Evolutionary conservation across 2,797 vertebrate species (phyloP), one percentile per base, ranked within the genome.

Genomic region (Esox lucius): DNA sequence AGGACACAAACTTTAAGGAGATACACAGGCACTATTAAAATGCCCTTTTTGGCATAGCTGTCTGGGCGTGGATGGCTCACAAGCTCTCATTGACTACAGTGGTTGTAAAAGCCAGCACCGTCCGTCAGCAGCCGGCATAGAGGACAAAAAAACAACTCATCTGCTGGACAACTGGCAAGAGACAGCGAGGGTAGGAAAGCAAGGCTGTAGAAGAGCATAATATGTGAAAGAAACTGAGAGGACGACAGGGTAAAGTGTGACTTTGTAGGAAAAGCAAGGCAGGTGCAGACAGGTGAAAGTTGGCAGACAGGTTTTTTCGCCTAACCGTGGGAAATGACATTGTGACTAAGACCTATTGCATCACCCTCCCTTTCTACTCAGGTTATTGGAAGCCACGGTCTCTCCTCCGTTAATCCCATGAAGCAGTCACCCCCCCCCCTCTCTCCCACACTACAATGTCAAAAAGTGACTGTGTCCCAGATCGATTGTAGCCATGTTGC

Each of bases 321-420:
- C 78, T 24, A 65, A 83, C 85, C 80, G 85, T 91, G 90, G 86
- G 91, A 92, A 93, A 89, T 49, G 79, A 85, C 70, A 83, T 56
- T 74, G 17, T 33, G 22, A 84, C 82, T 46, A 82, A 51, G 77
- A 64, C 79, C 77, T 74, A 70, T 78, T 65, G 7, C 39, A 64
- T 16, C 15, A 24, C 8, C 15, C 62, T 65, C 24, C 13, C 33
- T 16, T 22, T 22, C 16, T 3, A 59, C 24, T 33, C 51, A 61
- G 35, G 33, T 22, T 46, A 61, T 28, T 26, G 42, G 17, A 24
- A 17, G 12, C 35, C 12, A 15, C 53, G 19, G 16, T 19, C 17
- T 16, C 17, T 42, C n/a, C 19, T 42, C 66, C 35, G 28, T 42
- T 15, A 67, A 22, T 22, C 26, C 33, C 12, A n/a, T n/a, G 35